These are phyloP conservation scores for Folsomia candida DNA, from an alignment of 2,888 invertebrate species.

Conservation along the genomic window DNA sequence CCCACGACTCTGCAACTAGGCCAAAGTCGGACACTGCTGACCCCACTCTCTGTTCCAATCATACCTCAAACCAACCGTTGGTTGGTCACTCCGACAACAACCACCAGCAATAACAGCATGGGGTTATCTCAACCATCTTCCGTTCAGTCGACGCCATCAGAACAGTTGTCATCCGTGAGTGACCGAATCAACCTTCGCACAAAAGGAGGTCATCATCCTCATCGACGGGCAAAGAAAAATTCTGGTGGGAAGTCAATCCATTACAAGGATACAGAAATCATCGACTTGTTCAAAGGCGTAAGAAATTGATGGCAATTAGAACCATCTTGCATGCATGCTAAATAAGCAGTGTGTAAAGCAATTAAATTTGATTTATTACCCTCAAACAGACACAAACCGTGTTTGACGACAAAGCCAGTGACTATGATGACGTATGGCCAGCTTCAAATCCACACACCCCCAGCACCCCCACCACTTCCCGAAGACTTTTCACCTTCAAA, in stretches of 20 bases:
- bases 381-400: conserved; percentile 44
- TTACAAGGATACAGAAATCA: conserved; percentile 50
- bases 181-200: conserved; percentile 11
- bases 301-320: conserved; percentile 16
- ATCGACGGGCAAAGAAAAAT: conserved; percentile 43
- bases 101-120: conserved; percentile 42
- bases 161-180: conserved; percentile 47
- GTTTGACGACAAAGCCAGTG: conserved; percentile 81
- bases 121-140: conserved; percentile 44
- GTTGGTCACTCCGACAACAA: conserved; percentile 32
- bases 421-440: conserved; percentile 90
- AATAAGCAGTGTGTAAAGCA: too few relatives aligned
- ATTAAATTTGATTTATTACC: neutral
- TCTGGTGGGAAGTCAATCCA: conserved; percentile 47
- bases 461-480: conserved; percentile 41
- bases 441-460: conserved; percentile 34
- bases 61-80: conserved; percentile 17
- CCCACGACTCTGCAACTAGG: conserved; percentile 49
- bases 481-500: conserved; percentile 49
- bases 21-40: conserved; percentile 22
- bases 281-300: conserved; percentile 50
- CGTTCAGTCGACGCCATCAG: conserved; percentile 49
- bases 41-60: conserved; percentile 9
- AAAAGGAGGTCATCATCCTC: neutral
- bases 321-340: neutral